Evolutionary conservation across 2,113 vertebrate genomes (phyloP), one percentile per base, ranked within the genome.

Genomic region (Notothenia coriiceps): DNA sequence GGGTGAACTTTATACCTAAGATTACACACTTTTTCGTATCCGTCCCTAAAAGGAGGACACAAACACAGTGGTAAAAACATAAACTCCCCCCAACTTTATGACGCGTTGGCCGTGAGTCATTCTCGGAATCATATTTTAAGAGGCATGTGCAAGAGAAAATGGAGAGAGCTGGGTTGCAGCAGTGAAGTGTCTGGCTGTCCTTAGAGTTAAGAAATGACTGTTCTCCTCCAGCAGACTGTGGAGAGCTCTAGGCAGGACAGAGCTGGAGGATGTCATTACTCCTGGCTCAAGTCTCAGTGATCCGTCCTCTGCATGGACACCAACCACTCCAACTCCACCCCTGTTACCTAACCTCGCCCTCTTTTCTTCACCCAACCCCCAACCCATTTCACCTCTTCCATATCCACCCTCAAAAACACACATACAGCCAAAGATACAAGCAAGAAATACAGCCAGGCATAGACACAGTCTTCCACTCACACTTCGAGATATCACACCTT

Each of bases 221-320:
- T 57, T 80, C 77, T 73, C 57, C 63, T 70, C 75, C 62, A 65
- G 70, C 57, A 49, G 56, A 43, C 76, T 64, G 72, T 65, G 56
- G 44, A 73, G 71, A 59, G 81, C 80, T 78, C 5, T 14, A 61
- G 76, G 85, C 80, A 22, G 73, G 73, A 62, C 59, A 57, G 63
- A 74, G 72, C 67, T 61, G 49, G 72, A 64, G 51, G 69, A 80
- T 72, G 72, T 83, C 71, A 88, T 86, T 85, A 83, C 56, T 89
- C 70, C 74, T 69, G 74, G 35, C 77, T 71, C 2, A 0, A 77
- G 65, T 70, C 84, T 84, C 54, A 40, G 71, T n/a, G 54, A 84
- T 87, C 52, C 15, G 7, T 86, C 85, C 75, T 66, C 68, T 75
- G 9, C 7, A 10, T 10, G 75, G 80, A 75, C 73, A 73, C 63